These are phyloP conservation scores for Gymnothorax javanicus DNA, from an alignment of 2,797 vertebrate species.

Conservation along the genomic window DNA sequence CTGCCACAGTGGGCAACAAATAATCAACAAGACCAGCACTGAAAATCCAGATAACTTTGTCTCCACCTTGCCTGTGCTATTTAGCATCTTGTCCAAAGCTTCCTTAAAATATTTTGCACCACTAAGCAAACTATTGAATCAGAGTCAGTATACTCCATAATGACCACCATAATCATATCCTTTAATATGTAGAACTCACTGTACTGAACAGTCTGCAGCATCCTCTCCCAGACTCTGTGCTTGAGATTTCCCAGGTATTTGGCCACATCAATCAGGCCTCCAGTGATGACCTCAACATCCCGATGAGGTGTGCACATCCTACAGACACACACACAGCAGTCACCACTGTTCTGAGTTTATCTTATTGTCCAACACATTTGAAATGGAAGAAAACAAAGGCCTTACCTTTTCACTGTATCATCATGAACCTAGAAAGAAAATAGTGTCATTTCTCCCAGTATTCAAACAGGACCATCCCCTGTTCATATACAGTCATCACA, in stretches of 20 bases:
- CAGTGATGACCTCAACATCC: conserved; percentile 55
- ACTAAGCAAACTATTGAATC: neutral
- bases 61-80: neutral
- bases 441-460: neutral
- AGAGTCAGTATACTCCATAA: neutral
- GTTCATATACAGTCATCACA: no score
- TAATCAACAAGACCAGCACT: neutral
- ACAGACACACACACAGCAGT: conserved; percentile 43
- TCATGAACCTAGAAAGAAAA: neutral
- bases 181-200: conserved; percentile 59
- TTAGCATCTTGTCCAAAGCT: neutral
- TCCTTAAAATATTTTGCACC: conserved; percentile 1
- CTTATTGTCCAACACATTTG: neutral
- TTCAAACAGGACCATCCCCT: neutral
- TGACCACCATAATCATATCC: neutral
- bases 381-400: neutral
- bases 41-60: neutral
- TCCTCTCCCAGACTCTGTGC: conserved; percentile 71
- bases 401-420: conserved; percentile 58
- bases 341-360: neutral
- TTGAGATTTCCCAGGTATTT: conserved; percentile 72
- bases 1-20: neutral
- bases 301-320: conserved; percentile 60
- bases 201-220: conserved; percentile 60
- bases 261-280: conserved; percentile 64